phyloP scores from a whole-genome alignment of 2,888 invertebrate species.

The Drosophila hamatofila region DNA sequence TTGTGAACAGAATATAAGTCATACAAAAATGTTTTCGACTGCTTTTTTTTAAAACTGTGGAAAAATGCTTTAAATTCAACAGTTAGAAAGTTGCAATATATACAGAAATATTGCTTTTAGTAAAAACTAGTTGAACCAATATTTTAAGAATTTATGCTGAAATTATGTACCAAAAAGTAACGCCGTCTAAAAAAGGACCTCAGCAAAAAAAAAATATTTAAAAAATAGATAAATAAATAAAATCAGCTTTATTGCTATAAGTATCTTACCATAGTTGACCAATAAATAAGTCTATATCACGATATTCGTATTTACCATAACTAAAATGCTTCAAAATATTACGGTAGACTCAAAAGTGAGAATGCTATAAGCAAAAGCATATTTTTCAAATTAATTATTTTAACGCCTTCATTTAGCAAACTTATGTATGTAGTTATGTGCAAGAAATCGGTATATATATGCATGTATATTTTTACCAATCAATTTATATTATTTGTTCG shows the following conservation, averaged over 20 bases:
- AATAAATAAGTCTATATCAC: not conserved
- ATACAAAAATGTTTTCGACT: constrained; percentile 64
- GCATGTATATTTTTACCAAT: not conserved
- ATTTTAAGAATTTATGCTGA: constrained; percentile 69
- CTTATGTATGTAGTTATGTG: not conserved
- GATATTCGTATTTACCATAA: constrained; percentile 50
- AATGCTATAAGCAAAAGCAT: constrained; percentile 27
- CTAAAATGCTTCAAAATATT: constrained; percentile 11
- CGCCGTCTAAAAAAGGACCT: constrained; percentile 56
- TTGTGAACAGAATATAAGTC: constrained; percentile 34
- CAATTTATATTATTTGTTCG: constrained; percentile 2
- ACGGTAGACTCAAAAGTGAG: constrained; percentile 39
- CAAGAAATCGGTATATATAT: not conserved
- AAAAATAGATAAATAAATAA: constrained; percentile 34
- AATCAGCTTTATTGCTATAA: constrained; percentile 64
- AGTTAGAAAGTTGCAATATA: constrained; percentile 56
- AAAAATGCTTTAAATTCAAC: constrained; percentile 42
- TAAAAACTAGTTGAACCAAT: too few relatives aligned
- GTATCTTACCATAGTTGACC: constrained; percentile 6
- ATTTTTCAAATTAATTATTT: constrained; percentile 40
- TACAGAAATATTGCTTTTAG: constrained; percentile 17
- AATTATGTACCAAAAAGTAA: constrained; percentile 51
- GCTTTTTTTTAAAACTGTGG: constrained; percentile 74
- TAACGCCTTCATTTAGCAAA: constrained; percentile 30
- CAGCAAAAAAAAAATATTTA: constrained; percentile 53